Percentiles rank a stretch among this genome's conserved stretches.
Evolutionary conservation across 2,113 vertebrate genomes (phyloP).

Genomic region (Tetrax tetrax): DNA sequence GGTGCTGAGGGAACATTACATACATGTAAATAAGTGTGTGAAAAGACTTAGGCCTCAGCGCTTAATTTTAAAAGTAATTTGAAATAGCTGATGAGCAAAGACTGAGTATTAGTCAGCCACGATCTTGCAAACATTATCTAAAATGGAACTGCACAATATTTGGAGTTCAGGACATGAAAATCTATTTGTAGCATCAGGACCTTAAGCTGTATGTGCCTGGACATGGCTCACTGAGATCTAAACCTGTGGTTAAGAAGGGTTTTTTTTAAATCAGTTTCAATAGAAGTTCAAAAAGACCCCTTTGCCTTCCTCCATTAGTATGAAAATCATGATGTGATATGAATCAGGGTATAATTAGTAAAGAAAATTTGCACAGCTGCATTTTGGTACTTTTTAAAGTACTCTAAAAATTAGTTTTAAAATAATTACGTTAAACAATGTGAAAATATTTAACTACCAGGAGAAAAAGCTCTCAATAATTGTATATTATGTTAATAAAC

Average conservation of each 20-base stretch:
- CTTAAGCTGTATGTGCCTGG: background rate
- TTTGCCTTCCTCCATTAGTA: background rate
- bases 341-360: background rate
- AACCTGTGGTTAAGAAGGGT: background rate
- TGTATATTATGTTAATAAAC: background rate
- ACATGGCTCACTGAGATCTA: background rate
- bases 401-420: background rate
- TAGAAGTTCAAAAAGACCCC: background rate
- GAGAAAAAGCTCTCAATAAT: background rate
- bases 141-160: background rate
- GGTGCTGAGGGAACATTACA: background rate
- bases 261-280: background rate
- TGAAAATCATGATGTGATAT: background rate
- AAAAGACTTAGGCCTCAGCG: background rate
- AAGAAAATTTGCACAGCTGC: background rate
- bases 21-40: background rate
- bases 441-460: background rate
- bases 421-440: background rate
- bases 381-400: background rate
- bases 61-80: background rate
- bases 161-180: background rate
- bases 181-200: background rate
- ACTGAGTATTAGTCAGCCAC: background rate
- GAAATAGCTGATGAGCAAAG: background rate
- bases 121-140: background rate